A percentile compares a stretch with the other conserved stretches of the same genome.
Conservation (phyloP, 2,888 invertebrate genomes). For the Trichopoda pennipes region DNA sequence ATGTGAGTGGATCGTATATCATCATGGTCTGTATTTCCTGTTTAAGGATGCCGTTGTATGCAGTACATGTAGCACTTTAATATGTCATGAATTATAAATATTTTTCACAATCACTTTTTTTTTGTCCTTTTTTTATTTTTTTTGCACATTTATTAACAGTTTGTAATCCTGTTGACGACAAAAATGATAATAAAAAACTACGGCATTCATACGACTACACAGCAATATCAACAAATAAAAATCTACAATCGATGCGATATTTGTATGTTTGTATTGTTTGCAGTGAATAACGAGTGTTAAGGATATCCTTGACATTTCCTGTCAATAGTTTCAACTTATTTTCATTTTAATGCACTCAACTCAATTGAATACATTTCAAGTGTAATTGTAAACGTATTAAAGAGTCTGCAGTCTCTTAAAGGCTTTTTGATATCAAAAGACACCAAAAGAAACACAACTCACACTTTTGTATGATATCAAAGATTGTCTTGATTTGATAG, state of each 20-base stretch:
- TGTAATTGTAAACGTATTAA: conserved; percentile 60
- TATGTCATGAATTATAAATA: conserved; percentile 66
- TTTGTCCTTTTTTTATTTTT: conserved; percentile 23
- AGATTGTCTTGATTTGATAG: conserved; percentile 67
- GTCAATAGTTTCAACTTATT: conserved; percentile 71
- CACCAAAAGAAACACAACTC: conserved; percentile 23
- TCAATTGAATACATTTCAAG: conserved; percentile 65
- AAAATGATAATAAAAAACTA: conserved; percentile 17
- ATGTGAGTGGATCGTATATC: conserved; percentile 62
- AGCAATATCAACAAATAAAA: conserved; percentile 18
- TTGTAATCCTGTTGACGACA: conserved; percentile 54
- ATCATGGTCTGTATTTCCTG: conserved; percentile 66
- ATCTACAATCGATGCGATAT: conserved; percentile 33
- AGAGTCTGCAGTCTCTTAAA: conserved; percentile 30
- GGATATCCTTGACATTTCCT: conserved; percentile 81
- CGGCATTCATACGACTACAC: neutral
- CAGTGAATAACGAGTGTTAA: conserved; percentile 71
- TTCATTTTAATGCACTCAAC: conserved; percentile 65
- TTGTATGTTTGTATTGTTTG: conserved; percentile 56
- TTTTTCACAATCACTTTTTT: conserved; percentile 31
- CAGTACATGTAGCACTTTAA: conserved; percentile 55
- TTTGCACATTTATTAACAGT: conserved; percentile 68
- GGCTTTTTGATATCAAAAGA: conserved; percentile 49
- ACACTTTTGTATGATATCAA: conserved; percentile 34
- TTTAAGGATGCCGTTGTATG: conserved; percentile 61